Evolutionary conservation across 2,888 invertebrate genomes (phyloP).

Genomic region (Trissolcus brochymenae): DNA sequence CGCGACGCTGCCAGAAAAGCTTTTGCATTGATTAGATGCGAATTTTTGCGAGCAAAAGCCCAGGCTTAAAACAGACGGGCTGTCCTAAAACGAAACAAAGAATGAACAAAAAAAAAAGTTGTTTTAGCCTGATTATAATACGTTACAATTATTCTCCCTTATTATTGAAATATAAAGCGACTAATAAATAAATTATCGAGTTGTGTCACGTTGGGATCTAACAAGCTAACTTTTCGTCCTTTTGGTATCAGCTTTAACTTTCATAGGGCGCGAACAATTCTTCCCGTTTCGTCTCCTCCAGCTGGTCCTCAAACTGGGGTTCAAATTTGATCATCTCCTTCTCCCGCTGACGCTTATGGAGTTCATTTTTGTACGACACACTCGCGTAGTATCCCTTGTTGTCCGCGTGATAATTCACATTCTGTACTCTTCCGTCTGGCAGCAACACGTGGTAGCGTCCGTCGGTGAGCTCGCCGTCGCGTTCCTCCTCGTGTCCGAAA

Average conservation of each 20-base stretch:
- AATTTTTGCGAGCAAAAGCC: conserved; percentile 14
- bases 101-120: background rate
- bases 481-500: conserved; percentile 86
- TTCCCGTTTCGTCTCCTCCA: background rate
- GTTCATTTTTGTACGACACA: conserved; percentile 79
- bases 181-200: too few relatives aligned
- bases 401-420: conserved; percentile 87
- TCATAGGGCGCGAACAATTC: background rate
- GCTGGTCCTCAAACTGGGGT: background rate
- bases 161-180: too few relatives aligned
- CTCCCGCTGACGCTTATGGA: conserved; percentile 3
- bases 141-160: too few relatives aligned
- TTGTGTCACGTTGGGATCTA: too few relatives aligned
- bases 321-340: conserved; percentile 4
- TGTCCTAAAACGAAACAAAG: conserved; percentile 11
- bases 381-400: conserved; percentile 87
- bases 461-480: conserved; percentile 82
- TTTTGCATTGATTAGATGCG: conserved; percentile 51
- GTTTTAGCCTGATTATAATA: too few relatives aligned
- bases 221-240: background rate
- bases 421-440: conserved; percentile 88
- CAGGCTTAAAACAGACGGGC: conserved; percentile 6
- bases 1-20: conserved; percentile 47
- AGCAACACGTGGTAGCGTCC: conserved; percentile 87
- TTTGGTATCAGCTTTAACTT: background rate